Base-by-base conservation (phyloP, 2,113 vertebrate species). In the Salvator merianae region DNA sequence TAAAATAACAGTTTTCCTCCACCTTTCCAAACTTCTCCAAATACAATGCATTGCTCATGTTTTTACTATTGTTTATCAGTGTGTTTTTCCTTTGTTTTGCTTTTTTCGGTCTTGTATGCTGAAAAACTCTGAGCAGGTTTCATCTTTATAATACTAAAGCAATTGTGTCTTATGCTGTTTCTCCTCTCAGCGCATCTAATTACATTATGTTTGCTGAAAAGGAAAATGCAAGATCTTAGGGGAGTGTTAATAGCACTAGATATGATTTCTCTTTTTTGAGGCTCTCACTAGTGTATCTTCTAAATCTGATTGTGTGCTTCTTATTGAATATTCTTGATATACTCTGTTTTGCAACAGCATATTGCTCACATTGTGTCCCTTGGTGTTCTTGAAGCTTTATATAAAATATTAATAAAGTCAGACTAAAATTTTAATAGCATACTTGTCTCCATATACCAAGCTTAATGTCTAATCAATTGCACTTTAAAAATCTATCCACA, bases 401-500 rank as follows among this genome's bases (percentile, higher is more conserved):
- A 34, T 77, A 16, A 89, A 92, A 85, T 89, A 59, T 84, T 90
- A 86, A 91, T 74, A 89, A 76, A 0, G 1, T 24, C 26, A 30
- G 55, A 86, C 53, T 47, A 73, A 92, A 3, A 2, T 88, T 92
- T 93, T 90, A 92, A 84, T 2, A 7, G 26, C 24, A 77, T 72
- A 36, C 32, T 73, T 80, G 7, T 50, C 77, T 90, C 77, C 88
- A 80, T 68, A 91, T 88, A 84, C 83, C 40, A 91, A 77, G 84
- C 0, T 90, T 88, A 94, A 83, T 84, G 89, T 83, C 71, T 88
- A 12, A 50, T 89, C 82, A 91, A 82, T 91, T 91, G 88, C 40
- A 1, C 87, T 90, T 79, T 82, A 50, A 89, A 93, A 89, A 93
- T 32, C 70, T 91, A 86, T 89, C 85, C 89, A 86, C 1, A 53